Base-by-base conservation (phyloP, 2,888 invertebrate species). In the Tuberolachnus salignus region DNA sequence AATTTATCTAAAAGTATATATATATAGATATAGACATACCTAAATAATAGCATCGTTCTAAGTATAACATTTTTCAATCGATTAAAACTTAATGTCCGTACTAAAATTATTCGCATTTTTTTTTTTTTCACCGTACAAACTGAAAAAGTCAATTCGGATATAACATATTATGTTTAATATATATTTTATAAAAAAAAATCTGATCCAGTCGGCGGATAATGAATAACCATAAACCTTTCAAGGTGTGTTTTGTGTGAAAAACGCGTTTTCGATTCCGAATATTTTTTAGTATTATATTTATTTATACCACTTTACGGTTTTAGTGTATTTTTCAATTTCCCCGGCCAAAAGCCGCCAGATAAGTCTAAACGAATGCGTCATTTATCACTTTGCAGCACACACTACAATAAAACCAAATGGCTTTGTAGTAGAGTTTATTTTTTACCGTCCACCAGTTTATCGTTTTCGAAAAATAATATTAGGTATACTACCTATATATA, bases 321-420 rank as follows among this genome's bases (percentile, higher is more conserved):
- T 13, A 44, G 64, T 74, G 53, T 74, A 64, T 74, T 74, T 74
- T 64, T 64, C 74, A 64, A 74, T 74, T 74, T 53, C 23, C 74
- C 42, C 21, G 10, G 3, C 51, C 73, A 51, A 55, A 23, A 74
- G 21, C 74, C 23, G 42, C 23, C 23, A 64, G 64, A 74, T 74
- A 74, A 64, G 64, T 74, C 63, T 42, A 53, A 64, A 64, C 64
- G 44, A 74, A 74, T 42, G 74, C 74, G 64, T 74, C 64, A 64
- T 74, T 74, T 74, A 74, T 74, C 74, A 74, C 64, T n/a, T 21
- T 42, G 34, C 14, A 61, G 21, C 55, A 55, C 51, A 42, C 67
- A 26, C 42, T 42, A 63, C 53, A 63, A 73, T 73, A 73, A 73
- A 73, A 73, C 51, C 51, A 73, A 73, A 63, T 53, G 73, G 73